Evolutionary conservation across 2,113 vertebrate species (phyloP).

Genomic region (Bagarius yarrelli): DNA sequence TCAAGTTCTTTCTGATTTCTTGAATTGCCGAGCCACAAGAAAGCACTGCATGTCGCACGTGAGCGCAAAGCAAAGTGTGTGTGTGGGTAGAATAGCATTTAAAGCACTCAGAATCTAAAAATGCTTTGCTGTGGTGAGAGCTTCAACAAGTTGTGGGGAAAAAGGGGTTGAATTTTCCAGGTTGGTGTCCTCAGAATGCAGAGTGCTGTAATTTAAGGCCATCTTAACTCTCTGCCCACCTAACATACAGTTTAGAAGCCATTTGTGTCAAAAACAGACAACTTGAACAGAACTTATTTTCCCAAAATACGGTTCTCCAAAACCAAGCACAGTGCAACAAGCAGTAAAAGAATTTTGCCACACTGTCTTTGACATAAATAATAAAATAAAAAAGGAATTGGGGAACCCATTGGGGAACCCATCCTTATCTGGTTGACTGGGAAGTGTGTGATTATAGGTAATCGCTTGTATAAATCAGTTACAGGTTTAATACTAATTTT

Average conservation of each 20-base stretch:
- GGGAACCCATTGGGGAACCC: no score
- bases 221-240: neutral
- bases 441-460: no score
- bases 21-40: conserved; percentile 13
- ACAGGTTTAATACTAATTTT: no score
- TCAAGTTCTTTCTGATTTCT: conserved; percentile 3
- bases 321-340: no score
- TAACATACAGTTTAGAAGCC: neutral
- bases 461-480: no score
- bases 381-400: no score
- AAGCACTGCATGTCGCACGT: neutral
- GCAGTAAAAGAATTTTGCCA: no score
- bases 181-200: neutral
- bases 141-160: conserved; percentile 6
- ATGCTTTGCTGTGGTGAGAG: conserved; percentile 16
- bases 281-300: no score
- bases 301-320: no score
- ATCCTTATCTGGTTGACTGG: no score
- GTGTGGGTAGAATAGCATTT: conserved; percentile 20
- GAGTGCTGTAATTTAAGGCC: neutral
- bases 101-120: conserved; percentile 3
- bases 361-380: no score
- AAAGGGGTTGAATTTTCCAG: neutral
- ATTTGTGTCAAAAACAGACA: neutral
- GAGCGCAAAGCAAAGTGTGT: conserved; percentile 17